These are phyloP conservation scores for Kryptolebias marmoratus DNA, from an alignment of 2,113 vertebrate species.

Conservation along the genomic window DNA sequence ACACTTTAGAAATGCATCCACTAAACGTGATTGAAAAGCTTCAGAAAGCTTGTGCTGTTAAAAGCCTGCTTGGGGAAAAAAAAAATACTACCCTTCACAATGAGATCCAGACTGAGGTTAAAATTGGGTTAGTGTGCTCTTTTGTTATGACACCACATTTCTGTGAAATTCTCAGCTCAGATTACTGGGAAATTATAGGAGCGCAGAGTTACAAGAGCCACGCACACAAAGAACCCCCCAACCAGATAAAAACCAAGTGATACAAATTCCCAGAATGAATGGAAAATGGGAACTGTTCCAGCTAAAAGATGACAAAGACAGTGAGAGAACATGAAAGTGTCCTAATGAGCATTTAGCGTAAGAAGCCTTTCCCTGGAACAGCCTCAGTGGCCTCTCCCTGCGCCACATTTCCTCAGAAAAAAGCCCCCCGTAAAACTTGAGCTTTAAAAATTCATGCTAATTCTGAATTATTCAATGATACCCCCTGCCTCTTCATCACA, in stretches of 20 bases:
- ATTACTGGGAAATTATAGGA: slow-evolving; percentile 35
- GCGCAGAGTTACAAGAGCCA: slow-evolving; percentile 17
- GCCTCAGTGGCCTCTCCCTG: slow-evolving; percentile 59
- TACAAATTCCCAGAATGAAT: slow-evolving; percentile 57
- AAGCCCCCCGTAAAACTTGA: slow-evolving; percentile 36
- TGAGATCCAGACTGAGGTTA: slow-evolving; percentile 33
- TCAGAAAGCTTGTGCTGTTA: slow-evolving; percentile 4
- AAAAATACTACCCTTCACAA: slow-evolving; percentile 15
- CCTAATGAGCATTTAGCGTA: slow-evolving; percentile 72
- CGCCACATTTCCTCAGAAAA: slow-evolving; percentile 55
- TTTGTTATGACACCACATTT: slow-evolving; percentile 40
- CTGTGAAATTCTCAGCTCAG: slow-evolving; percentile 38
- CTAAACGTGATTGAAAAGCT: slow-evolving; percentile 9
- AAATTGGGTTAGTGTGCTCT: slow-evolving; percentile 33
- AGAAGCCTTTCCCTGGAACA: slow-evolving; percentile 43
- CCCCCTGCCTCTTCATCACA: slow-evolving; percentile 65
- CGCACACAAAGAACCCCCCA: slow-evolving; percentile 31
- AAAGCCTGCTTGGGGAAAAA: neutral
- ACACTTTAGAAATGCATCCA: neutral
- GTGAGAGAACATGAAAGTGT: slow-evolving; percentile 54
- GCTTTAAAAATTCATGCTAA: slow-evolving; percentile 77
- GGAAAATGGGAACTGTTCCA: slow-evolving; percentile 31
- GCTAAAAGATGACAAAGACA: slow-evolving; percentile 59
- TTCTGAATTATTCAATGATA: slow-evolving; percentile 78
- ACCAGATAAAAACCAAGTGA: slow-evolving; percentile 44